Percentiles rank a stretch among this genome's conserved stretches.
phyloP scores from a whole-genome alignment of 2,113 vertebrate species.

The Hiodon alosoides region DNA sequence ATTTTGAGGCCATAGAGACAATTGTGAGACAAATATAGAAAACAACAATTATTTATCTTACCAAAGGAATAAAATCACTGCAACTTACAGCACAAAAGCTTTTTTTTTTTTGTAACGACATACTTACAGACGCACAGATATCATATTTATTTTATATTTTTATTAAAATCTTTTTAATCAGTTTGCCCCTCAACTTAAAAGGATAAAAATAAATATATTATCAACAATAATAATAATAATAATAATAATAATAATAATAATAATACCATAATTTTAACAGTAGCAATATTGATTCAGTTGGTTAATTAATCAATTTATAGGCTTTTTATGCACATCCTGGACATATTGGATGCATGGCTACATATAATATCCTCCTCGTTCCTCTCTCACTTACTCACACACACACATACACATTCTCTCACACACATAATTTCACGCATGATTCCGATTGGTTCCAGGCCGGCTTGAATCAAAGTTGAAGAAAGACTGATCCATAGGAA shows the following conservation, averaged over 20 bases:
- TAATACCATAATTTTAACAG: slow-evolving; percentile 20
- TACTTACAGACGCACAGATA: background rate
- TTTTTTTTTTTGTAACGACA: background rate
- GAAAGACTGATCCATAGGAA: slow-evolving; percentile 49
- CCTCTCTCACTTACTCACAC: background rate
- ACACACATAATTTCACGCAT: slow-evolving; percentile 3
- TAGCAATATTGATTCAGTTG: slow-evolving; percentile 13
- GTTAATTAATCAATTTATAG: background rate
- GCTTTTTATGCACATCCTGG: background rate
- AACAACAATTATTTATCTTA: no score
- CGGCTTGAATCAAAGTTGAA: slow-evolving; percentile 2
- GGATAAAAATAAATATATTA: slow-evolving; percentile 7
- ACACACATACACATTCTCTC: background rate
- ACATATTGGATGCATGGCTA: background rate
- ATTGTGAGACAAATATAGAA: no score
- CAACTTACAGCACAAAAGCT: background rate
- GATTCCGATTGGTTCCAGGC: background rate
- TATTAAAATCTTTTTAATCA: slow-evolving; percentile 16
- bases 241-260: slow-evolving; percentile 18
- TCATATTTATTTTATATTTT: slow-evolving; percentile 8
- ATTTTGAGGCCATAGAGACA: no score
- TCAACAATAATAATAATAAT: slow-evolving; percentile 1
- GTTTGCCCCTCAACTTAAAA: background rate
- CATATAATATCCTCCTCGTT: background rate
- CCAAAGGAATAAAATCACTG: no score